Base-by-base conservation (phyloP, 1,140 invertebrate genomes). In the Schmidtea mediterranea region DNA sequence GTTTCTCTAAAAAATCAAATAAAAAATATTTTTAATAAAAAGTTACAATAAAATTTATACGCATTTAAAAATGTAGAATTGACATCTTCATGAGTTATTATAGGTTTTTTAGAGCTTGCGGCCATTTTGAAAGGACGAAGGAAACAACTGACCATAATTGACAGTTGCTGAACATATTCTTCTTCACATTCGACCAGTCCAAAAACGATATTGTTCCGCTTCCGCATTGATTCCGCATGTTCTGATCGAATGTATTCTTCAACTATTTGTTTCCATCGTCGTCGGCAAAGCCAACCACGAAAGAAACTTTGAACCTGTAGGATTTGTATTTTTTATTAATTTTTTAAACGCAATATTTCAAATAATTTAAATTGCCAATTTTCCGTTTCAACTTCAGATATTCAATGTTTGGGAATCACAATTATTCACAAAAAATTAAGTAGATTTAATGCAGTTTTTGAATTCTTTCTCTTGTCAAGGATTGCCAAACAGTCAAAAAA, bases 221-320 rank as follows among this genome's bases (percentile, higher is more conserved):
- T 87, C 38, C 82, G 65, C 81, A 90, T 86, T 59, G 77, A 83
- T 60, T 87, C 82, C 1, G 82, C 82, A 59, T 87, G 82, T 0
- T 82, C 82, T 53, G 81, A 84, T 58, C 82, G 82, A 55, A 89
- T 90, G 63, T 89, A 89, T 57, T 87, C 78, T 53, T 86, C 81
- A 1, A 89, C 82, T 49, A 89, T 89, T 60, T 84, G 81, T 63
- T 87, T 87, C 83, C 83, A 89, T 48, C 82, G 71, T 2, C 82
- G 67, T n/a, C 83, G 71, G 62, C 82, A 87, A 5, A 89, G 63
- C 83, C 83, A 89, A 1, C 83, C 82, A 2, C 82, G 72, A 64
- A 87, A 87, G 65, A 89, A 86, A 58, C 81, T 84, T 65, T 89
- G 78, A 16, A 89, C 69, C 65, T 69, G 55, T 38, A 50, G n/a